These are phyloP conservation scores for Actias luna DNA, from an alignment of 2,888 invertebrate species.

Conservation along the genomic window DNA sequence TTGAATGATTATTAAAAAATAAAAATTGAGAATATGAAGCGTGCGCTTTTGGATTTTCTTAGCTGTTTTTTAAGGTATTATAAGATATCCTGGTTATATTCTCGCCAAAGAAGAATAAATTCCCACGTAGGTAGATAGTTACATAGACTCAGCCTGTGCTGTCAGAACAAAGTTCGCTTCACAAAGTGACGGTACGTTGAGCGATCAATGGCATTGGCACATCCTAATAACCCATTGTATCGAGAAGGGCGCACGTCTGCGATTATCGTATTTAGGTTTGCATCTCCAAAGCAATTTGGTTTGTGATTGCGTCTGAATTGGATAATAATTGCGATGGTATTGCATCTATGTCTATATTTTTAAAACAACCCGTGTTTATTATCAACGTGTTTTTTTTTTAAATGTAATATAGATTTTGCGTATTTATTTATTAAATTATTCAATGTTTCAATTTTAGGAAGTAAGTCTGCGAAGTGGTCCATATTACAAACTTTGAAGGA, in stretches of 20 bases:
- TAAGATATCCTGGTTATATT: too few relatives aligned
- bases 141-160: constrained; percentile 6
- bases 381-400: background rate
- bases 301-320: constrained; percentile 1
- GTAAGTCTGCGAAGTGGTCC: too few relatives aligned
- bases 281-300: background rate
- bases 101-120: too few relatives aligned
- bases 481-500: too few relatives aligned
- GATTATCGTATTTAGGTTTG: constrained; percentile 1
- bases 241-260: constrained; percentile 19
- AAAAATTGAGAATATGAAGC: too few relatives aligned
- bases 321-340: background rate
- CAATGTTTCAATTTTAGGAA: too few relatives aligned
- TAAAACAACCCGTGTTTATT: background rate
- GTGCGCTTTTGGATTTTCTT: too few relatives aligned
- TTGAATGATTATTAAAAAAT: too few relatives aligned
- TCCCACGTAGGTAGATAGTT: too few relatives aligned
- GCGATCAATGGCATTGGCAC: constrained; percentile 43
- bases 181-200: constrained; percentile 39
- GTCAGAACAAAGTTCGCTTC: constrained; percentile 22
- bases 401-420: background rate
- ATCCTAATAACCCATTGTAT: constrained; percentile 65
- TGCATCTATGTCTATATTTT: background rate
- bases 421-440: too few relatives aligned
- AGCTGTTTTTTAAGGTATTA: too few relatives aligned